These are phyloP conservation scores for Ptilorrhoa leucosticta DNA, from an alignment of 2,113 vertebrate genomes.

Conservation along the genomic window DNA sequence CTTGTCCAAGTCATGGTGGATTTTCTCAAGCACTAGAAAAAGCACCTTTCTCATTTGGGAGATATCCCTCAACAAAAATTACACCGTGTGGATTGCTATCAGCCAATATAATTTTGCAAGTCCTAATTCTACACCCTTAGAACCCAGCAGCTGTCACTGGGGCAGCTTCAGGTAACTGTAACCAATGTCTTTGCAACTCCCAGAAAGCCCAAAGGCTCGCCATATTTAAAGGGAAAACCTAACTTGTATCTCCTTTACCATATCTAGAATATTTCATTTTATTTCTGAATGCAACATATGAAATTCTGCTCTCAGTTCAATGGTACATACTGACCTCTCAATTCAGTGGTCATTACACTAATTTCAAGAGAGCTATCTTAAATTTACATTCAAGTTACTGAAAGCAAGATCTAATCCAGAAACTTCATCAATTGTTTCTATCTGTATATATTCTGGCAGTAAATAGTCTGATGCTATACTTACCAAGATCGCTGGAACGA, in stretches of 20 bases:
- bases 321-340: not conserved
- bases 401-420: not conserved
- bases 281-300: not conserved
- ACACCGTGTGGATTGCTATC: not conserved
- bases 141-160: not conserved
- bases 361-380: not conserved
- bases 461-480: slow-evolving; percentile 6
- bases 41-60: not conserved
- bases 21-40: not conserved
- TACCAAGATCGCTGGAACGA: slow-evolving; percentile 30
- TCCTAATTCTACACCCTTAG: not conserved
- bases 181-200: not conserved
- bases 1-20: not conserved
- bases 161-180: not conserved
- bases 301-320: not conserved
- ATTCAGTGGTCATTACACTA: not conserved
- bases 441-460: not conserved
- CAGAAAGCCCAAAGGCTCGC: not conserved
- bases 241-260: not conserved
- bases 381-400: not conserved
- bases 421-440: slow-evolving; percentile 9
- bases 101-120: not conserved
- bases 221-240: not conserved
- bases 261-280: not conserved
- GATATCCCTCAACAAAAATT: not conserved